Conservation (phyloP, 2,888 invertebrate genomes). For the Invenusta paracnida region DNA sequence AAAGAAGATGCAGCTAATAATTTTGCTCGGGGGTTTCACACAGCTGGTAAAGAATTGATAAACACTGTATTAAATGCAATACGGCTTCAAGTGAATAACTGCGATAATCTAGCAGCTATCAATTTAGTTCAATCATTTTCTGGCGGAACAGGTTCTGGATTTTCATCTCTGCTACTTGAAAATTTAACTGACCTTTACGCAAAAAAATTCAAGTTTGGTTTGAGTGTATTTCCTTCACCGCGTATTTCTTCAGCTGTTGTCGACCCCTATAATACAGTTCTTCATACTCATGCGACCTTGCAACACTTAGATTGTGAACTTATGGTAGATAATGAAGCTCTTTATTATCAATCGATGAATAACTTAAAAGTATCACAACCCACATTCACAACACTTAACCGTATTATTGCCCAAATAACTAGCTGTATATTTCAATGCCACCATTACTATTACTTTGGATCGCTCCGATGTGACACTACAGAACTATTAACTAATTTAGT, state of each 20-base stretch:
- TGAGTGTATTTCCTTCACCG: slow-evolving; percentile 34
- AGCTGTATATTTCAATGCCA: slow-evolving; percentile 29
- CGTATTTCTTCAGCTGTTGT: slow-evolving; percentile 17
- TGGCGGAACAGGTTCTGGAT: slow-evolving; percentile 38
- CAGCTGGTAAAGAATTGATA: slow-evolving; percentile 24
- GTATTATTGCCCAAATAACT: slow-evolving; percentile 35
- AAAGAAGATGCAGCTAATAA: slow-evolving; percentile 39
- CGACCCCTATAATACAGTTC: slow-evolving; percentile 31
- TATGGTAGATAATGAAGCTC: slow-evolving; percentile 36
- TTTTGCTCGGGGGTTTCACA: slow-evolving; percentile 35
- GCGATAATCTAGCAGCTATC: slow-evolving; percentile 31
- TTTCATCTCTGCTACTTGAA: slow-evolving; percentile 28
- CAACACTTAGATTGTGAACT: slow-evolving; percentile 32
- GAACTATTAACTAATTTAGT: slow-evolving; percentile 37
- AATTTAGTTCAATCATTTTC: slow-evolving; percentile 35
- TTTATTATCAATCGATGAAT: slow-evolving; percentile 8
- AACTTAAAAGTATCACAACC: not conserved
- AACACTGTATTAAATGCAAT: not conserved
- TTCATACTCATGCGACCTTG: slow-evolving; percentile 36
- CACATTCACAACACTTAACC: slow-evolving; percentile 16
- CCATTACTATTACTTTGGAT: slow-evolving; percentile 27
- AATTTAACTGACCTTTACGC: slow-evolving; percentile 14
- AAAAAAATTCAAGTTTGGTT: slow-evolving; percentile 35
- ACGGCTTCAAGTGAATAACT: not conserved
- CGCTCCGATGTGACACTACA: slow-evolving; percentile 11